These are phyloP conservation scores for Nebria brevicollis DNA, from an alignment of 2,888 invertebrate species.

Conservation along the genomic window DNA sequence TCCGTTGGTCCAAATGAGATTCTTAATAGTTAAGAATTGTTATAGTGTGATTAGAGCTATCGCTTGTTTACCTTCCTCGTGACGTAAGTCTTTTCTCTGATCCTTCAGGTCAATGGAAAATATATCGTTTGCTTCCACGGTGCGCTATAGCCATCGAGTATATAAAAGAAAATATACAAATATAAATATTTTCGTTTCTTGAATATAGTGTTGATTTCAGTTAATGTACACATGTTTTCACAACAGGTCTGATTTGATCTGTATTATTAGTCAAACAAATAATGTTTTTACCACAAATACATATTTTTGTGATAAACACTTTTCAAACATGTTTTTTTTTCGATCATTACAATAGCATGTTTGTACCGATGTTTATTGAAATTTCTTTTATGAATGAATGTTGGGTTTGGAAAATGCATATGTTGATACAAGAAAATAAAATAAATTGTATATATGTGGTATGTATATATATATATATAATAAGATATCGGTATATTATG, in stretches of 20 bases:
- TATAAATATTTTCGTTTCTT: neutral
- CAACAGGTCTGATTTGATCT: neutral
- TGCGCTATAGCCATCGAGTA: neutral
- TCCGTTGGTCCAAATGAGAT: too few species aligned
- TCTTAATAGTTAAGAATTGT: neutral
- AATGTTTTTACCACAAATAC: too few species aligned
- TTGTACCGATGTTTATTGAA: too few species aligned
- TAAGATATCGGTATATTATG: neutral
- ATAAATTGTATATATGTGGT: too few species aligned
- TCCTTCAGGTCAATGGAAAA: neutral
- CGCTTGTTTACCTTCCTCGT: neutral
- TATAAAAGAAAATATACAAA: neutral
- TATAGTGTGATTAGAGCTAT: neutral
- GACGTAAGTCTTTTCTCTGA: neutral
- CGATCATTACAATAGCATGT: too few species aligned
- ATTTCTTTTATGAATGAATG: neutral
- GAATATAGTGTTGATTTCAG: neutral
- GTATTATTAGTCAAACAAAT: too few species aligned
- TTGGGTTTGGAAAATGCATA: too few species aligned
- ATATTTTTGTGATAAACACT: too few species aligned
- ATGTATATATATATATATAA: neutral
- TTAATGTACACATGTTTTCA: neutral
- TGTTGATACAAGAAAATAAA: too few species aligned
- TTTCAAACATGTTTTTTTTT: neutral
- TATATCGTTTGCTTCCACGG: neutral